These are phyloP conservation scores for Eilema caniola DNA, from an alignment of 2,888 invertebrate genomes.

Conservation along the genomic window DNA sequence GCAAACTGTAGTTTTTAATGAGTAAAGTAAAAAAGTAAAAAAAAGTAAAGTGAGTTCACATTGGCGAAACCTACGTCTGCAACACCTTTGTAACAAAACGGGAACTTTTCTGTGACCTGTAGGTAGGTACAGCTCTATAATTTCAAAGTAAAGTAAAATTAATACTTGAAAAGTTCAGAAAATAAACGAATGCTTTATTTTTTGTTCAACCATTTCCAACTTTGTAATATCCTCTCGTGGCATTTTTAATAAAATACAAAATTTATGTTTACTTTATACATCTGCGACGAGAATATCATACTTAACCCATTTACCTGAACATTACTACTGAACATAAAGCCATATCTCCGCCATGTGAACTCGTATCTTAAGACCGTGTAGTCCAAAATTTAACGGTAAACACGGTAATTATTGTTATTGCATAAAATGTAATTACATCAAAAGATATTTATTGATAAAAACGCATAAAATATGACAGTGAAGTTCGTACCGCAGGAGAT, in stretches of 20 bases:
- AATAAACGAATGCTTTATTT: background rate
- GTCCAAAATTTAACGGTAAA: constrained; percentile 52
- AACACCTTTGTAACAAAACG: too few relatives aligned
- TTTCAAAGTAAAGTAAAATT: background rate
- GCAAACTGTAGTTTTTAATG: too few relatives aligned
- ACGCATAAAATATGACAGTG: constrained; percentile 79
- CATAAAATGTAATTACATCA: constrained; percentile 62
- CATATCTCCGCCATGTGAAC: constrained; percentile 19
- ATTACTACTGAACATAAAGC: constrained; percentile 19
- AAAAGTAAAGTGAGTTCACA: too few relatives aligned
- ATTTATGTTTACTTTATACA: constrained; percentile 13
- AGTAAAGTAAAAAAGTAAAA: too few relatives aligned
- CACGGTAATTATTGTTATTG: constrained; percentile 58
- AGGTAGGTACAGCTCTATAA: background rate
- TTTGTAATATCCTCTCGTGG: constrained; percentile 1
- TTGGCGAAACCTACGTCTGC: too few relatives aligned
- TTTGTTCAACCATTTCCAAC: background rate
- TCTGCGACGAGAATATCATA: constrained; percentile 20
- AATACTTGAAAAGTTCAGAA: background rate
- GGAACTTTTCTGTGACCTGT: too few relatives aligned
- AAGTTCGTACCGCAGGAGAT: constrained; percentile 71
- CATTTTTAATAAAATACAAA: constrained; percentile 18
- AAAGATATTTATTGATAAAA: constrained; percentile 76
- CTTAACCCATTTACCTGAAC: constrained; percentile 22
- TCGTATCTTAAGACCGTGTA: constrained; percentile 40